These are phyloP conservation scores for Engystomops pustulosus DNA, from an alignment of 2,113 vertebrate species.

Conservation along the genomic window DNA sequence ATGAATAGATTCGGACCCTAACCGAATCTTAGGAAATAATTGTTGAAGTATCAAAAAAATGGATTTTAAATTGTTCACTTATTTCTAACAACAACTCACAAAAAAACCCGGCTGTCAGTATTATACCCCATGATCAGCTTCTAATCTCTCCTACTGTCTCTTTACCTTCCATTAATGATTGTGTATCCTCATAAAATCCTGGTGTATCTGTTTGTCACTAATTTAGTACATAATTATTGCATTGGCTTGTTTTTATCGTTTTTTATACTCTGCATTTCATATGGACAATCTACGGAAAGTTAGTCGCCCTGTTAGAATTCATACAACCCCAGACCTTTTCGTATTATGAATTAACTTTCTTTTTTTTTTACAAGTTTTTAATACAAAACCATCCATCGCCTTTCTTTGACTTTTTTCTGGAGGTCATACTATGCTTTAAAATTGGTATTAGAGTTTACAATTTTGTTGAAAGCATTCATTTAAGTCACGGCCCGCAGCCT, in stretches of 20 bases:
- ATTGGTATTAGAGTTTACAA: constrained; percentile 63
- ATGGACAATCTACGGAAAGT: neutral
- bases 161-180: neutral
- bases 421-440: constrained; percentile 62
- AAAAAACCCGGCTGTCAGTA: no score
- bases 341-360: constrained; percentile 66
- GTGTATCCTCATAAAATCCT: neutral
- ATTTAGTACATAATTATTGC: neutral
- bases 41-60: no score
- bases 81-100: no score
- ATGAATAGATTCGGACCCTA: no score
- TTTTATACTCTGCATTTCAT: no score
- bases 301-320: neutral
- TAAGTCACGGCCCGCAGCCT: constrained; percentile 64
- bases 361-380: constrained; percentile 66
- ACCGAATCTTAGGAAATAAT: no score
- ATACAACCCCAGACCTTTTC: constrained; percentile 48
- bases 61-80: no score
- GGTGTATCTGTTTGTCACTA: neutral
- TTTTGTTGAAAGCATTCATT: constrained; percentile 68
- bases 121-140: neutral
- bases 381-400: constrained; percentile 59
- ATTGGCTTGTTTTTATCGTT: neutral
- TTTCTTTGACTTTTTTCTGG: constrained; percentile 62
- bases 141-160: neutral